Conservation (phyloP, 2,888 invertebrate genomes). For the Cetonia aurata region DNA sequence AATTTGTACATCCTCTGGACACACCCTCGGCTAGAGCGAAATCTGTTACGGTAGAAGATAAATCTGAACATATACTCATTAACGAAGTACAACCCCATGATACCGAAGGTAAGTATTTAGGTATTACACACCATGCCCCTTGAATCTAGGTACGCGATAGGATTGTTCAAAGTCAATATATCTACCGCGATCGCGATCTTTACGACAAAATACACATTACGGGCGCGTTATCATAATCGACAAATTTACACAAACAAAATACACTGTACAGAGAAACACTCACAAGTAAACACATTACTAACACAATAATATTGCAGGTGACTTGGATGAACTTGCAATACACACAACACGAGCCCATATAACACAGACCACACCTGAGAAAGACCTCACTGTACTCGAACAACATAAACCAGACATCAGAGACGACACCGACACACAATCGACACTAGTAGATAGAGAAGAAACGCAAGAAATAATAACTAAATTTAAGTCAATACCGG, state of each 20-base stretch:
- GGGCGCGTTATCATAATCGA: conserved; percentile 34
- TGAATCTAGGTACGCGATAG: conserved; percentile 43
- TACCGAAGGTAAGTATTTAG: conserved; percentile 67
- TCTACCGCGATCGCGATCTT: conserved; percentile 25
- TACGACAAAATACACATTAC: conserved; percentile 35
- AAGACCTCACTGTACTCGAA: conserved; percentile 59
- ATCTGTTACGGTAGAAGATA: conserved; percentile 62
- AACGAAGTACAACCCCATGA: conserved; percentile 68
- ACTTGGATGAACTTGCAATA: conserved; percentile 63
- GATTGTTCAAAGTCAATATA: conserved; percentile 26
- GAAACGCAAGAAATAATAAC: conserved; percentile 75
- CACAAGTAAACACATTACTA: conserved; percentile 42
- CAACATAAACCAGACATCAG: conserved; percentile 61
- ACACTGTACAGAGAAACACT: conserved; percentile 35
- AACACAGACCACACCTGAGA: conserved; percentile 60
- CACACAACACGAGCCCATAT: conserved; percentile 64
- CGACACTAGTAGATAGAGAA: conserved; percentile 61
- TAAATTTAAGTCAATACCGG: conserved; percentile 70
- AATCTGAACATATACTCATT: conserved; percentile 64
- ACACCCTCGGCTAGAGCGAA: conserved; percentile 66
- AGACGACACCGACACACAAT: conserved; percentile 58
- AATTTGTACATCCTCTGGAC: conserved; percentile 64
- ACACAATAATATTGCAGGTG: conserved; percentile 61
- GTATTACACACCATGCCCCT: conserved; percentile 44
- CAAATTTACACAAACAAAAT: conserved; percentile 42